Evolutionary conservation across 1,140 invertebrate species (phyloP), one percentile per base, ranked within the genome.

Genomic region (Meloidogyne exigua): DNA sequence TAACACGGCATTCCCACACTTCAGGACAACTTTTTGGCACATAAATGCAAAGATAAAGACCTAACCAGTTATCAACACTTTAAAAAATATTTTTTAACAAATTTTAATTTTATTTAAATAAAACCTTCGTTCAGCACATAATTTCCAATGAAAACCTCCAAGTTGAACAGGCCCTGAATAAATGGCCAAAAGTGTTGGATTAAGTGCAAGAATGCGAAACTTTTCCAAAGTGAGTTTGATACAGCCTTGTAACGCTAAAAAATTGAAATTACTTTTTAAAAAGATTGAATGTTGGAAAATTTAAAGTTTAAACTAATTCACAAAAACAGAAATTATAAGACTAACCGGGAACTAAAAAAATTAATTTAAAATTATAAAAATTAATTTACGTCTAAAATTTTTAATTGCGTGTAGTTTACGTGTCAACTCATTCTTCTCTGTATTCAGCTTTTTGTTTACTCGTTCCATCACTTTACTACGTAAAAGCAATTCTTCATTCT

Each of bases 31-130:
- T 57, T n/a, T 57, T 57, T n/a, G 49, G 49, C 15, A 57, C 49
- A 57, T 57, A 57, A 57, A 57, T 57, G 18, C 49, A 57, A 57
- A 57, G 49, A 57, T n/a, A 57, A 57, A 57, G 49, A n/a, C 49
- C 49, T n/a, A 57, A 57, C 49, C 49, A 57, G 10, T 57, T 57
- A n/a, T 57, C 49, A n/a, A 57, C 49, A 57, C 49, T 57, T 57
- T 9, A 57, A 57, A 49, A n/a, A n/a, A 9, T 0, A 57, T 9
- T 57, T 57, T 49, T 49, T 3, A 32, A 32, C 7, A 7, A 39
- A 39, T 57, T 57, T 57, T 57, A 9, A 57, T 7, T 39, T 57
- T n/a, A 9, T 9, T n/a, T n/a, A 57, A 57, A n/a, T 0, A 57
- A 57, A 57, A 57, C 49, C 49, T 57, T n/a, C 49, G 49, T 21